Conservation (phyloP, 2,797 vertebrate genomes). For the Sebastes trivittatus region DNA sequence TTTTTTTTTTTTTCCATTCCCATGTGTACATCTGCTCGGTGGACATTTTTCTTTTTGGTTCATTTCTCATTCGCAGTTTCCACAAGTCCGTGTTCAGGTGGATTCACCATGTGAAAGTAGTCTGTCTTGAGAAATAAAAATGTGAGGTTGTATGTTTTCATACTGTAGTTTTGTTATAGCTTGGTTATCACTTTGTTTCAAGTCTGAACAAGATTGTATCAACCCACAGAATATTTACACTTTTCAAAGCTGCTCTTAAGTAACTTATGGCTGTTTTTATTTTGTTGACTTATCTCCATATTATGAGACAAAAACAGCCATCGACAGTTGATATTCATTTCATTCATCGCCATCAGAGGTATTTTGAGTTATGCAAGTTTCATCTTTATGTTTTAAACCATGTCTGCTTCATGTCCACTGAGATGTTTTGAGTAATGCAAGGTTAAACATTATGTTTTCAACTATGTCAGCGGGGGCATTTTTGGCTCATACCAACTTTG, state of each 20-base stretch:
- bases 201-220: constrained; percentile 63
- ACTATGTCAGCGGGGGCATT: constrained; percentile 54
- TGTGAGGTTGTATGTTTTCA: constrained; percentile 69
- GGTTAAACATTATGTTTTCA: constrained; percentile 52
- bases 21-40: constrained; percentile 46
- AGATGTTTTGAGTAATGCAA: constrained; percentile 46
- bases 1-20: too few relatives aligned
- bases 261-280: constrained; percentile 48
- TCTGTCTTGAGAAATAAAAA: constrained; percentile 67
- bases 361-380: constrained; percentile 62
- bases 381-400: constrained; percentile 34
- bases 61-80: constrained; percentile 43
- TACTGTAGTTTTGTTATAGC: constrained; percentile 56
- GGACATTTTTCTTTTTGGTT: constrained; percentile 40
- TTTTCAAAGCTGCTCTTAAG: constrained; percentile 65
- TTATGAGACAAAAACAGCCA: constrained; percentile 54
- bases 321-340: constrained; percentile 28
- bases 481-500: constrained; percentile 72
- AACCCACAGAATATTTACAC: constrained; percentile 51
- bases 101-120: constrained; percentile 65
- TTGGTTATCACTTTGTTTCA: constrained; percentile 57
- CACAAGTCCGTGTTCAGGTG: constrained; percentile 51
- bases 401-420: constrained; percentile 22
- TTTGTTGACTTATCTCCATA: constrained; percentile 43
- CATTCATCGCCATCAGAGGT: constrained; percentile 56